Evolutionary conservation across 2,888 invertebrate species (phyloP), one percentile per base, ranked within the genome.

Genomic region (Cynaeus angustus): DNA sequence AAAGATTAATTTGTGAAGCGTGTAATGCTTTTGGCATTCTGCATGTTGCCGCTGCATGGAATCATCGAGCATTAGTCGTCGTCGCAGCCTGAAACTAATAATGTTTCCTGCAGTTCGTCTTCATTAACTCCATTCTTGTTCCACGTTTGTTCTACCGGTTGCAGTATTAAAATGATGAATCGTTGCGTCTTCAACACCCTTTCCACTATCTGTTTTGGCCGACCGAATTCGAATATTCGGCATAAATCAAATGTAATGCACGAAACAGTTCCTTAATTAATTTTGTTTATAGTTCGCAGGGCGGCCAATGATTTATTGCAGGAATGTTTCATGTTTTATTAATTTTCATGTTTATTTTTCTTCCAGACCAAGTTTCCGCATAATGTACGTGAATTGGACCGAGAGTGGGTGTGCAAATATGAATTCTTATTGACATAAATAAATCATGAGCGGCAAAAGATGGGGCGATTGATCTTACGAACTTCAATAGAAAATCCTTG

Each of bases 401-500:
- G 53, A 12, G 66, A 66, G 69, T 66, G 71, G 71, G 72, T 71
- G 70, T 72, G 68, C 68, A 70, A 72, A 72, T 74, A 72, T 74
- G 71, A 71, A 71, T 72, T 71, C 71, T 70, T 71, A 71, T 70
- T 52, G 69, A 28, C 58, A 72, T 71, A 71, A 75, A 78, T 78
- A 74, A 72, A 73, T 69, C 75, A 77, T 80, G 74, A 77, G 70
- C 75, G 77, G 74, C 56, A 38, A 68, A 68, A 46, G 37, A 43
- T 52, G 43, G 16, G 45, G 13, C 68, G 66, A 50, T 58, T 48
- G 61, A 61, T 61, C 38, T 7, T 12, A 50, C 33, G 37, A 28
- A 12, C 33, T 48, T 62, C 45, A 30, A 46, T 28, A 28, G 46
- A 8, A 38, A 7, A 6, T 4, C 55, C 38, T 13, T 10, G 55